Conservation (phyloP, 2,113 vertebrate species). For the Planiliza haematocheilus region DNA sequence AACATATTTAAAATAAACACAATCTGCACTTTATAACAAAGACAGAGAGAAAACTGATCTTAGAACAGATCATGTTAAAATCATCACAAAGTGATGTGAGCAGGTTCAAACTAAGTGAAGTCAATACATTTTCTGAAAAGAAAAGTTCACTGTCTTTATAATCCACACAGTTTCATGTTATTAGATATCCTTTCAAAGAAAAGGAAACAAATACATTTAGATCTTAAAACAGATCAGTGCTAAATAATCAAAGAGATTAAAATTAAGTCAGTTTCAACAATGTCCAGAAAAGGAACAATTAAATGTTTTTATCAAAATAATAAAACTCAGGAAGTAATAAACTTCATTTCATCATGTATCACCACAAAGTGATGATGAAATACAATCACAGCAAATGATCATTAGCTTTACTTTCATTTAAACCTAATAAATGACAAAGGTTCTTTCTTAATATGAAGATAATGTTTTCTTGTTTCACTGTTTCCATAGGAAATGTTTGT, state of each 20-base stretch:
- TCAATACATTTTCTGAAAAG: neutral
- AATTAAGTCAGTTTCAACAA: neutral
- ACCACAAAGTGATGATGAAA: neutral
- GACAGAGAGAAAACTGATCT: neutral
- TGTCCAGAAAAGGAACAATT: neutral
- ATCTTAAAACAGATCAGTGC: neutral
- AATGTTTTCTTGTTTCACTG: neutral
- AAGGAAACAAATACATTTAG: neutral
- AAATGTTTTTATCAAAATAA: neutral
- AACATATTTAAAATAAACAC: neutral
- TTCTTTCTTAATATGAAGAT: neutral
- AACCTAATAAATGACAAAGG: neutral
- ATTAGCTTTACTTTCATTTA: neutral
- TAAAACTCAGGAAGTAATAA: neutral
- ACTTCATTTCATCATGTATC: neutral
- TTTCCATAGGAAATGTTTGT: too few relatives aligned
- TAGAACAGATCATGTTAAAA: neutral
- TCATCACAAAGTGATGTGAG: conserved; percentile 9
- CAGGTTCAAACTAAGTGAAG: neutral
- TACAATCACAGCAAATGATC: neutral
- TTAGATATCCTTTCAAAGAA: neutral
- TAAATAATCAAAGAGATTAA: neutral
- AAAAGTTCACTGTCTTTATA: neutral
- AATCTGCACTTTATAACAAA: too few relatives aligned
- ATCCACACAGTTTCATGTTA: neutral